Conservation (phyloP, 2,113 vertebrate genomes). For the Actinemys pallida region DNA sequence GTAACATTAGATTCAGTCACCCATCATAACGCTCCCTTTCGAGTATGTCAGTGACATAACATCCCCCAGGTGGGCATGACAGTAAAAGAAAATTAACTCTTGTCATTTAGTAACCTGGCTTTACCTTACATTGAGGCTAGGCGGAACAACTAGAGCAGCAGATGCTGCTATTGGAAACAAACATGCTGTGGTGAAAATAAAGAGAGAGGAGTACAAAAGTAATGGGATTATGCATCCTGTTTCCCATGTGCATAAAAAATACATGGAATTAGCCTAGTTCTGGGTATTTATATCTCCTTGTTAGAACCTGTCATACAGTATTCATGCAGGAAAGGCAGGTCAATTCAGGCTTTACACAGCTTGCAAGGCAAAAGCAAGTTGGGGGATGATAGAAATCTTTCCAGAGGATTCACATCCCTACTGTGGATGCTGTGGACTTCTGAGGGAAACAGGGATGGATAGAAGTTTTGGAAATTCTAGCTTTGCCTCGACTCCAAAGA, state of each 20-base stretch:
- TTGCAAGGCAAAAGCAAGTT: neutral
- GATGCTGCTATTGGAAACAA: constrained; percentile 6
- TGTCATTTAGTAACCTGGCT: constrained; percentile 16
- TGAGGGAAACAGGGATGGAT: fast-evolving
- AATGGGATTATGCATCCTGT: neutral
- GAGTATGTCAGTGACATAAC: neutral
- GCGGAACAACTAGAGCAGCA: constrained; percentile 22
- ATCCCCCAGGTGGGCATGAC: neutral
- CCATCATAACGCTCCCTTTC: neutral
- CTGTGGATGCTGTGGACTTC: neutral
- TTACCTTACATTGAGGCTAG: constrained; percentile 13
- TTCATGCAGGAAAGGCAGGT: neutral
- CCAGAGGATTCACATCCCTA: neutral
- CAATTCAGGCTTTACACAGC: neutral
- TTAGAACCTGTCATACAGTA: neutral
- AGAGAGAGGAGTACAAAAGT: neutral
- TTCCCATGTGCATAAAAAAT: neutral
- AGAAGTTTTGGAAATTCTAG: neutral
- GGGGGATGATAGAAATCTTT: neutral
- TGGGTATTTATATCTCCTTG: neutral
- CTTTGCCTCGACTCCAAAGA: neutral
- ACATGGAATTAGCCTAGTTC: constrained; percentile 21
- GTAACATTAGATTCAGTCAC: neutral
- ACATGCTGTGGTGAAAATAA: neutral
- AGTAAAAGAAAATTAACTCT: constrained; percentile 32